These are phyloP conservation scores for Melanotaenia parkinsoni DNA, from an alignment of 2,797 vertebrate genomes.

Conservation along the genomic window DNA sequence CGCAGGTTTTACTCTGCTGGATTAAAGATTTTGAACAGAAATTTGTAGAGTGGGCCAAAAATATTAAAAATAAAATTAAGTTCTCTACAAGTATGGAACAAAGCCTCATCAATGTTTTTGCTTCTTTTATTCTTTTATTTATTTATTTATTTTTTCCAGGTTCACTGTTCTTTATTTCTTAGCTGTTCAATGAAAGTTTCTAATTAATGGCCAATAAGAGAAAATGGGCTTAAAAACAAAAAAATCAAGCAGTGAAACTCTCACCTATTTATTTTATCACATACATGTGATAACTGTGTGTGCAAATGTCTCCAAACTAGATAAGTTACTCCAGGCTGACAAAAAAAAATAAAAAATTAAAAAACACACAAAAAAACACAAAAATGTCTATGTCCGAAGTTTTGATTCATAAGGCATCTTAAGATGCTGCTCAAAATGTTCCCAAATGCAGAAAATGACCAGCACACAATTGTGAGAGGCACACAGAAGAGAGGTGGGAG, in stretches of 20 bases:
- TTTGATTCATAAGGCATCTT: conserved; percentile 17
- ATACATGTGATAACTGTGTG: background rate
- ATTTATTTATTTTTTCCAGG: too few relatives aligned
- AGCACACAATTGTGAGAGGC: conserved; percentile 58
- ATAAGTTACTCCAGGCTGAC: conserved; percentile 11
- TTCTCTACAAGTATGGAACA: conserved; percentile 54
- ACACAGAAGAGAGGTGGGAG: conserved; percentile 61
- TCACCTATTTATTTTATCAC: conserved; percentile 38
- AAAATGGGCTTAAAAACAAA: conserved; percentile 21
- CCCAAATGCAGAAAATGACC: conserved; percentile 43
- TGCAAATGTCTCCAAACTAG: conserved; percentile 16
- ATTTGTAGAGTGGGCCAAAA: conserved; percentile 46
- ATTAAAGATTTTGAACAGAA: conserved; percentile 67
- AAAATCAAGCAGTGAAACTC: conserved; percentile 43
- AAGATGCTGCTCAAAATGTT: conserved; percentile 38
- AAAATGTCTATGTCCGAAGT: conserved; percentile 35
- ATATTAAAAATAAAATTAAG: conserved; percentile 46
- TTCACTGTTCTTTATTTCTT: conserved; percentile 54
- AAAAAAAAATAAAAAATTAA: background rate
- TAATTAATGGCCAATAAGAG: conserved; percentile 42
- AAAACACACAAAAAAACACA: conserved; percentile 6
- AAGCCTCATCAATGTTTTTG: conserved; percentile 43
- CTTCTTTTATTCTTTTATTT: conserved; percentile 12
- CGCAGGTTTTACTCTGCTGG: conserved; percentile 67
- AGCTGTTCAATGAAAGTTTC: conserved; percentile 48